Percentiles rank a stretch among this genome's conserved stretches.
These are phyloP conservation scores for Montipora capricornis DNA, from an alignment of 64 coral and sea anemone genomes.

Conservation along the genomic window DNA sequence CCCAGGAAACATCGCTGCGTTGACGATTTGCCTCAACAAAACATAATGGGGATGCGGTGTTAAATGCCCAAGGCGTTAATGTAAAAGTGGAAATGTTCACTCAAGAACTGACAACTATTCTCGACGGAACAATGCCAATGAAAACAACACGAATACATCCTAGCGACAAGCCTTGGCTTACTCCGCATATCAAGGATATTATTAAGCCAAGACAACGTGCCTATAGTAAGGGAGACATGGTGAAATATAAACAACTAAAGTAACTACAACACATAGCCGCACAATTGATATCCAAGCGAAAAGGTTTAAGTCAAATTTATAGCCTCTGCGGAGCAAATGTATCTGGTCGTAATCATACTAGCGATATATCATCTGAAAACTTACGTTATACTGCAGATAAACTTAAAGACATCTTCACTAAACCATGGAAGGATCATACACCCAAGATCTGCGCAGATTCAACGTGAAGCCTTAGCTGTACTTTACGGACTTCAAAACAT, in stretches of 20 bases:
- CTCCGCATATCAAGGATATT: too few species aligned
- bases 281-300: slow-evolving; percentile 31
- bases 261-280: slow-evolving; percentile 16
- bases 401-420: not conserved
- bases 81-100: slow-evolving; percentile 3
- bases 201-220: slow-evolving; percentile 13
- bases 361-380: too few species aligned
- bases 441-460: not conserved
- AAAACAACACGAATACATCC: too few species aligned
- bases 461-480: too few species aligned
- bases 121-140: slow-evolving; percentile 6
- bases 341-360: too few species aligned
- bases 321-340: too few species aligned
- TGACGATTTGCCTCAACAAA: slow-evolving; percentile 19
- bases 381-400: too few species aligned
- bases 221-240: not conserved
- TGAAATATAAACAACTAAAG: not conserved
- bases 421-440: not conserved
- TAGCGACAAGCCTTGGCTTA: too few species aligned
- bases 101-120: not conserved
- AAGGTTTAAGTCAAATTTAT: not conserved
- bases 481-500: too few species aligned
- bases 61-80: not conserved
- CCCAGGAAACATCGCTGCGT: not conserved
- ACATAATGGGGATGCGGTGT: too few species aligned